Evolutionary conservation across 2,888 invertebrate species (phyloP).

Genomic region (Strigamia maritima): DNA sequence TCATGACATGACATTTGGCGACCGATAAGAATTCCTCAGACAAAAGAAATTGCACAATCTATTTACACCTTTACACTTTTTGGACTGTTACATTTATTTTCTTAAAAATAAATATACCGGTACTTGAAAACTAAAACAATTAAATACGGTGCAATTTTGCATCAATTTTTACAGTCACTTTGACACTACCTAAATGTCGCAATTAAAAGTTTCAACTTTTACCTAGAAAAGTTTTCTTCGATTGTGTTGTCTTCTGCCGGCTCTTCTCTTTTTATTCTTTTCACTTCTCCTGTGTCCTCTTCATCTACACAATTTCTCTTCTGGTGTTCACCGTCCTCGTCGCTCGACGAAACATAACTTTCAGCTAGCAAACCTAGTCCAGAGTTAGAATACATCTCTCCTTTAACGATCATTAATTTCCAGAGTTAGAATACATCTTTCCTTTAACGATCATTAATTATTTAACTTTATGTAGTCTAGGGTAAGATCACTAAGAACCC

Average conservation of each 20-base stretch:
- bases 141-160: too few species aligned
- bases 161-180: too few species aligned
- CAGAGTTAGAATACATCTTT: neutral
- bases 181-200: too few species aligned
- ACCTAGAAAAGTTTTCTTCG: neutral
- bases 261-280: neutral
- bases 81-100: neutral
- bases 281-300: neutral
- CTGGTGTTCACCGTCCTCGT: neutral
- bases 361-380: neutral
- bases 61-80: neutral
- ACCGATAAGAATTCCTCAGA: neutral
- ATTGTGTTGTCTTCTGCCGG: neutral
- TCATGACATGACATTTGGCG: constrained; percentile 15
- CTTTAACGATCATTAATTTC: neutral
- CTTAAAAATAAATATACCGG: too few species aligned
- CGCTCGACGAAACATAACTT: neutral
- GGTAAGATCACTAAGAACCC: too few species aligned
- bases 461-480: too few species aligned
- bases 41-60: constrained; percentile 2
- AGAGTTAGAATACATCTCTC: neutral
- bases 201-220: neutral
- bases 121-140: too few species aligned
- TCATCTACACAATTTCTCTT: neutral
- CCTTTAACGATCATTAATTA: neutral